Evolutionary conservation across 2,888 invertebrate species (phyloP).

Genomic region (Neoscelio sp.): DNA sequence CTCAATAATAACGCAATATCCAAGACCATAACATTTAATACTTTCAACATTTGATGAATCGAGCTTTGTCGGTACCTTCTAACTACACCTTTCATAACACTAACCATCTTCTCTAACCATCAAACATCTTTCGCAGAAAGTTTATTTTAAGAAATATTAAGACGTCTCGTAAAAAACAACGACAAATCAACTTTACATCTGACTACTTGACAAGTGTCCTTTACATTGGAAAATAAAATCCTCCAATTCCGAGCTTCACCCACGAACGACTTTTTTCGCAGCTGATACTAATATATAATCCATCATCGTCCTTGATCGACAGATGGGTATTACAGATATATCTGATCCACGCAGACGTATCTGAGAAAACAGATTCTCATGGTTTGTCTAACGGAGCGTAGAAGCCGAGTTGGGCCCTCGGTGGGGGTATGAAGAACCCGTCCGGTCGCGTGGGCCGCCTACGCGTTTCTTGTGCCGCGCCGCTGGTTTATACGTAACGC

Average conservation of each 20-base stretch:
- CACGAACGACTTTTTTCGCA: slow-evolving; percentile 15
- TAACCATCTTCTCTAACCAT: slow-evolving; percentile 1
- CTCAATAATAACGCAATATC: too few relatives aligned
- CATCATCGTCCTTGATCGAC: slow-evolving; percentile 18
- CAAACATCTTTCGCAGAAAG: not conserved
- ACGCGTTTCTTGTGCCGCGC: slow-evolving; percentile 76
- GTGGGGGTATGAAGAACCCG: slow-evolving; percentile 77
- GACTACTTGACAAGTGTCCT: slow-evolving; percentile 11
- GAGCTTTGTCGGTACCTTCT: too few relatives aligned
- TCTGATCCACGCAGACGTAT: slow-evolving; percentile 16
- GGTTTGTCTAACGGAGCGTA: slow-evolving; percentile 51
- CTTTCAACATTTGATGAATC: too few relatives aligned
- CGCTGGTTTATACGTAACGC: slow-evolving; percentile 60
- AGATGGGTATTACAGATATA: slow-evolving; percentile 3
- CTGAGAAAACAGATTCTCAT: slow-evolving; percentile 47
- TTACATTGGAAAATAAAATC: slow-evolving; percentile 28
- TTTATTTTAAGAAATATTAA: not conserved
- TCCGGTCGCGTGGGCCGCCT: slow-evolving; percentile 83
- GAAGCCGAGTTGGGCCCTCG: not conserved
- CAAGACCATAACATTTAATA: too few relatives aligned
- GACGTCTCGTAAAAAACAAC: not conserved
- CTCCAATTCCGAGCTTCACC: slow-evolving; percentile 14
- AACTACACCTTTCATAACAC: not conserved
- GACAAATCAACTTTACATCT: not conserved
- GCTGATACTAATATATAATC: slow-evolving; percentile 24